Evolutionary conservation across 1,140 invertebrate species (phyloP).

Genomic region (Acromyrmex echinatior): DNA sequence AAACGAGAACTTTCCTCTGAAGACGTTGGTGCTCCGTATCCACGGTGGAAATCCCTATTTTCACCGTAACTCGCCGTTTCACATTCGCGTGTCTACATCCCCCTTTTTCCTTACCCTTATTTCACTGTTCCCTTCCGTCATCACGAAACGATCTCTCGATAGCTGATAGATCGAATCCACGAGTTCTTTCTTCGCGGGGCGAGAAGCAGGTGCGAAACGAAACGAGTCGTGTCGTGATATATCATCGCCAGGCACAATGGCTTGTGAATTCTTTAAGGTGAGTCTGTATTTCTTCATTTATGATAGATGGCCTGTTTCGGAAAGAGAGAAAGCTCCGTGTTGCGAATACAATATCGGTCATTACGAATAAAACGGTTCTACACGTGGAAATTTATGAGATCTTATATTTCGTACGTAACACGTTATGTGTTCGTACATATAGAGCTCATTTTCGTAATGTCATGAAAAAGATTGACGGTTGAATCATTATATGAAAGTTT

Average conservation of each 20-base stretch:
- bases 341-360: background rate
- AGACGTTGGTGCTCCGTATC: conserved; percentile 11
- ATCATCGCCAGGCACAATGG: conserved; percentile 80
- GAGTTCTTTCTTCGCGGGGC: conserved; percentile 37
- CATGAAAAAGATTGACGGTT: conserved; percentile 21
- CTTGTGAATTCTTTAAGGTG: conserved; percentile 79
- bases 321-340: background rate
- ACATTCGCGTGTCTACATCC: background rate
- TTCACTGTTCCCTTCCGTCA: background rate
- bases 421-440: background rate
- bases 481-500: conserved; percentile 25
- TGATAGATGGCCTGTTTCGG: conserved; percentile 51
- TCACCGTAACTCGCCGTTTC: background rate
- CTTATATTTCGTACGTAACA: too few species aligned
- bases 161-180: conserved; percentile 46
- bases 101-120: background rate
- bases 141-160: conserved; percentile 35
- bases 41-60: conserved; percentile 48
- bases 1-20: background rate
- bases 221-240: conserved; percentile 75
- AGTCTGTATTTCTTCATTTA: conserved; percentile 66
- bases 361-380: conserved; percentile 15
- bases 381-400: background rate
- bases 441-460: background rate
- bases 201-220: conserved; percentile 61